These are phyloP conservation scores for Tetanocera ferruginea DNA, from an alignment of 2,888 invertebrate species.

Conservation along the genomic window DNA sequence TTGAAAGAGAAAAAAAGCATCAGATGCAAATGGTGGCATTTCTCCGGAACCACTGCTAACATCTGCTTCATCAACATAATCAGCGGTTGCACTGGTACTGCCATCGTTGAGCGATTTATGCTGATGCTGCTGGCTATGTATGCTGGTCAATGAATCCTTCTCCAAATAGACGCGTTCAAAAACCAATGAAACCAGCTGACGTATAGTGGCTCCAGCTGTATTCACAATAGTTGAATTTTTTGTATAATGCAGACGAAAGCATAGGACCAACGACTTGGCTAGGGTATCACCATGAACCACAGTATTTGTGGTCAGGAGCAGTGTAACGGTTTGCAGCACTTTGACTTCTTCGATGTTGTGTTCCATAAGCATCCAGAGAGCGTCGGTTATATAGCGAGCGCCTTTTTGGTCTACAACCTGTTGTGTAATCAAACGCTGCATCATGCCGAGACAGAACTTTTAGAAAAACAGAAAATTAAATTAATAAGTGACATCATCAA, in stretches of 20 bases:
- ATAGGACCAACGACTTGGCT: slow-evolving; percentile 92
- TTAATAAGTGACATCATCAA: not conserved
- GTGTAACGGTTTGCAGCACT: slow-evolving; percentile 94
- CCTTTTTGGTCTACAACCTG: slow-evolving; percentile 92
- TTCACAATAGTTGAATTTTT: slow-evolving; percentile 96
- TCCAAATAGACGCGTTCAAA: slow-evolving; percentile 81
- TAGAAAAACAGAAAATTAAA: slow-evolving; percentile 48
- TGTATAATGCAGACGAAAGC: slow-evolving; percentile 96
- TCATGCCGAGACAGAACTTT: slow-evolving; percentile 91
- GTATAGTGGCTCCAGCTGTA: slow-evolving; percentile 97
- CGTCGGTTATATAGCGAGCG: slow-evolving; percentile 92
- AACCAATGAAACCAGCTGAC: slow-evolving; percentile 93
- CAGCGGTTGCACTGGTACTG: slow-evolving; percentile 37
- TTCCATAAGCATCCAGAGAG: slow-evolving; percentile 94
- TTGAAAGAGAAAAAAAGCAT: slow-evolving; percentile 95
- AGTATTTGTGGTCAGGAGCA: slow-evolving; percentile 94
- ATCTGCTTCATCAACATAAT: slow-evolving; percentile 42
- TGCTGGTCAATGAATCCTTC: slow-evolving; percentile 57
- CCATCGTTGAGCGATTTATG: slow-evolving; percentile 22
- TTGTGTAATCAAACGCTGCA: slow-evolving; percentile 93
- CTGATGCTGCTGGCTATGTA: slow-evolving; percentile 47
- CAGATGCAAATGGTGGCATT: slow-evolving; percentile 88
- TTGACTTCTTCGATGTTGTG: slow-evolving; percentile 95
- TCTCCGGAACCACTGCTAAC: slow-evolving; percentile 70
- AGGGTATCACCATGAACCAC: slow-evolving; percentile 94